A percentile compares a stretch with the other conserved stretches of the same genome.
These are phyloP conservation scores for Lasioglossum marginatum DNA, from an alignment of 2,888 invertebrate species.

Conservation along the genomic window DNA sequence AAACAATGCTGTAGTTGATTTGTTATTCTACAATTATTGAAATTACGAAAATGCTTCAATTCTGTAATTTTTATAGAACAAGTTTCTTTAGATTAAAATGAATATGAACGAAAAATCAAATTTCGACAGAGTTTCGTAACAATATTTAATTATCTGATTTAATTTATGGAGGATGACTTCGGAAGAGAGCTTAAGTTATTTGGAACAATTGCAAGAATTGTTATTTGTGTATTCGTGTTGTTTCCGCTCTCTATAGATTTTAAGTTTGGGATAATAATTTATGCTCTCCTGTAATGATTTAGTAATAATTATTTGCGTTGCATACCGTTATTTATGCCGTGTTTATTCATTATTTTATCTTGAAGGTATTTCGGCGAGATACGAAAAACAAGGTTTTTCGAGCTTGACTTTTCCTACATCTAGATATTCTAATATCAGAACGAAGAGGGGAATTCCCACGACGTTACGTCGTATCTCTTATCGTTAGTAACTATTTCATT, in stretches of 20 bases:
- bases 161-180: not conserved
- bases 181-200: not conserved
- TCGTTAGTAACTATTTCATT: slow-evolving; percentile 6
- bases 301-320: not conserved
- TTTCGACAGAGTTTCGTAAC: not conserved
- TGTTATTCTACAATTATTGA: not conserved
- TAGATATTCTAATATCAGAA: not conserved
- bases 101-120: not conserved
- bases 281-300: not conserved
- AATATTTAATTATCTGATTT: not conserved
- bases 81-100: not conserved
- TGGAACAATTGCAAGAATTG: not conserved
- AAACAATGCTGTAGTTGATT: not conserved
- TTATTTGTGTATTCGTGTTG: not conserved
- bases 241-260: not conserved
- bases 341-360: not conserved
- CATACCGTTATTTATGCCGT: not conserved
- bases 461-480: not conserved
- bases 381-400: not conserved
- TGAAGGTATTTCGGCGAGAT: not conserved
- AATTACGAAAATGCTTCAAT: not conserved
- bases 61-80: not conserved
- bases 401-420: not conserved
- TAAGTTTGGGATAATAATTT: not conserved
- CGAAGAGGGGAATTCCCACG: not conserved